phyloP scores from a whole-genome alignment of 1,140 invertebrate species.

The Musca vetustissima region DNA sequence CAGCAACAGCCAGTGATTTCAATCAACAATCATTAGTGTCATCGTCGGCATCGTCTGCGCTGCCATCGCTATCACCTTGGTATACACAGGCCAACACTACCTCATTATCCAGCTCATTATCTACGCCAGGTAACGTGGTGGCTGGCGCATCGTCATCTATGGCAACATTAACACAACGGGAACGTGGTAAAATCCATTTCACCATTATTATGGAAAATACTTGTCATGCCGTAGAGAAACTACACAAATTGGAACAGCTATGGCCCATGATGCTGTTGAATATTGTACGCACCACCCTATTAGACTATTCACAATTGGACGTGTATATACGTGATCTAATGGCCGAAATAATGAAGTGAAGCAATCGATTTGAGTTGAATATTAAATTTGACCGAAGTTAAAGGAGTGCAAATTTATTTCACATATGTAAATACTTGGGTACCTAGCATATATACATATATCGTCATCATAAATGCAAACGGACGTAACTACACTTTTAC shows the following conservation, averaged over 20 bases:
- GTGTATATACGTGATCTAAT: constrained; percentile 69
- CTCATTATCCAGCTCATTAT: constrained; percentile 4
- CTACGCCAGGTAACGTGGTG: not conserved
- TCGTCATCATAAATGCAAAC: too few relatives aligned
- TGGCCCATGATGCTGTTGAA: constrained; percentile 76
- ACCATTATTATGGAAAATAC: constrained; percentile 69
- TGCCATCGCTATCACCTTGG: not conserved
- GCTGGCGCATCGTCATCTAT: constrained; percentile 33
- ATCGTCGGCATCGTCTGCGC: not conserved
- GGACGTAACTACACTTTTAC: too few relatives aligned
- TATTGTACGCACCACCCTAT: constrained; percentile 72
- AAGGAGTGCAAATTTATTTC: too few relatives aligned
- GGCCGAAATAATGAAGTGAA: constrained; percentile 49
- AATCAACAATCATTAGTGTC: not conserved
- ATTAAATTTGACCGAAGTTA: too few relatives aligned
- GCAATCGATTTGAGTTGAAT: not conserved
- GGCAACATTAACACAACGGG: constrained; percentile 67
- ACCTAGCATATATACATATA: too few relatives aligned
- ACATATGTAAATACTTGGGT: too few relatives aligned
- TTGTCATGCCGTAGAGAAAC: constrained; percentile 71
- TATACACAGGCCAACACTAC: constrained; percentile 9
- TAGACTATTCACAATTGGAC: constrained; percentile 76
- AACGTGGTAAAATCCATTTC: constrained; percentile 70
- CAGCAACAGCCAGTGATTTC: not conserved
- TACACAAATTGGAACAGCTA: constrained; percentile 69